These are phyloP conservation scores for Cossypha polioptera DNA, from an alignment of 2,797 vertebrate genomes.

Conservation along the genomic window DNA sequence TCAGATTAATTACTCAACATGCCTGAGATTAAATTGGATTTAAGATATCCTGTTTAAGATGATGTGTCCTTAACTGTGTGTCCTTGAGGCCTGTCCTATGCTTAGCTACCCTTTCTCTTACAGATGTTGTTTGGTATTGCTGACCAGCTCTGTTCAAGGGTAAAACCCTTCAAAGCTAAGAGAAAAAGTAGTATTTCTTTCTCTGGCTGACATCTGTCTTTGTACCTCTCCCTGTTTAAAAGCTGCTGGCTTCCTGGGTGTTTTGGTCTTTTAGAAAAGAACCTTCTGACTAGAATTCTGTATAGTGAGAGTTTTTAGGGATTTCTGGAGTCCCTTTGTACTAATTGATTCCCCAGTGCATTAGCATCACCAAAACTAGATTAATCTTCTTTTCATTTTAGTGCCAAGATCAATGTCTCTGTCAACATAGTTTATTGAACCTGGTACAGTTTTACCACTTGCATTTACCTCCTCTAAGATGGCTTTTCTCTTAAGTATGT, in stretches of 20 bases:
- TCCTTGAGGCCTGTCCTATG: not conserved
- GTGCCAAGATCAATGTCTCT: not conserved
- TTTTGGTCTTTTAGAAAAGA: not conserved
- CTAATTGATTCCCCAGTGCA: not conserved
- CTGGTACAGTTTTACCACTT: not conserved
- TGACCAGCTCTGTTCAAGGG: not conserved
- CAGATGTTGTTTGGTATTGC: not conserved
- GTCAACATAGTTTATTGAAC: constrained; percentile 1
- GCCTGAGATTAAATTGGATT: not conserved
- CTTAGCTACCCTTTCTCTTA: not conserved
- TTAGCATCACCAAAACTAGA: constrained; percentile 25
- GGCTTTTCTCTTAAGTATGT: not conserved
- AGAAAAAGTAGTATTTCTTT: not conserved
- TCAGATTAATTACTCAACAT: not conserved
- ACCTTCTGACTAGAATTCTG: not conserved
- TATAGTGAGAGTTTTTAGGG: not conserved
- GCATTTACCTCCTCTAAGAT: not conserved
- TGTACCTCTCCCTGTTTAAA: not conserved
- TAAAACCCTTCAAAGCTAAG: not conserved
- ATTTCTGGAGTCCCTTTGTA: not conserved
- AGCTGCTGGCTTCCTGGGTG: constrained; percentile 9
- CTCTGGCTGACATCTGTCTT: not conserved
- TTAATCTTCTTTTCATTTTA: constrained; percentile 42
- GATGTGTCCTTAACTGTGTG: accelerated
- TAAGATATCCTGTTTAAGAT: not conserved